Evolutionary conservation across 2,888 invertebrate genomes (phyloP).

Genomic region (Megalurothrips usitatus): DNA sequence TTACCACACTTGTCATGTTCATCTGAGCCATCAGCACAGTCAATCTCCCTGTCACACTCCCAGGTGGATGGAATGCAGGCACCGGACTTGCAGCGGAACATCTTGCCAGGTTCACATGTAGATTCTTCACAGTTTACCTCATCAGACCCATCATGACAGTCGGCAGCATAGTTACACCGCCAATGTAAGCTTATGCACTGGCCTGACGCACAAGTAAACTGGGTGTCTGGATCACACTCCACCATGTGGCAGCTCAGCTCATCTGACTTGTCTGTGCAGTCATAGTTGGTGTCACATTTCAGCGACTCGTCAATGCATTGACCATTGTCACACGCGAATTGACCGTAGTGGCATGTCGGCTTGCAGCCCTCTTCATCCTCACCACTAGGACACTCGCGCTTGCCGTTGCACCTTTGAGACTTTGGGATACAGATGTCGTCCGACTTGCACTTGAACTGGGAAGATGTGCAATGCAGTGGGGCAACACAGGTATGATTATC

Average conservation of each 20-base stretch:
- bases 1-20: constrained; percentile 50
- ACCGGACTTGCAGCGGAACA: constrained; percentile 45
- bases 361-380: constrained; percentile 52
- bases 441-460: constrained; percentile 49
- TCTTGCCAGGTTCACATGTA: constrained; percentile 39
- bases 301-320: constrained; percentile 50
- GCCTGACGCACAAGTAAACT: constrained; percentile 62
- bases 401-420: constrained; percentile 50
- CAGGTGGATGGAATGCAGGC: constrained; percentile 46
- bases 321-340: constrained; percentile 52
- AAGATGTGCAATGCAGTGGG: constrained; percentile 25
- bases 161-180: constrained; percentile 55
- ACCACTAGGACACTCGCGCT: constrained; percentile 51
- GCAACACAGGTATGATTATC: constrained; percentile 54
- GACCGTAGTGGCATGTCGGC: constrained; percentile 47
- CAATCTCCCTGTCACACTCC: constrained; percentile 47
- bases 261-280: constrained; percentile 51
- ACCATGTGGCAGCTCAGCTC: constrained; percentile 46
- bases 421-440: constrained; percentile 45
- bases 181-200: constrained; percentile 63
- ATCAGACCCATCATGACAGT: constrained; percentile 71
- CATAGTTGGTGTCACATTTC: constrained; percentile 52
- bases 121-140: constrained; percentile 53
- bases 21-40: constrained; percentile 44
- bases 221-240: constrained; percentile 44